Evolutionary conservation across 2,888 invertebrate species (phyloP).

Genomic region (Melipona bicolor): DNA sequence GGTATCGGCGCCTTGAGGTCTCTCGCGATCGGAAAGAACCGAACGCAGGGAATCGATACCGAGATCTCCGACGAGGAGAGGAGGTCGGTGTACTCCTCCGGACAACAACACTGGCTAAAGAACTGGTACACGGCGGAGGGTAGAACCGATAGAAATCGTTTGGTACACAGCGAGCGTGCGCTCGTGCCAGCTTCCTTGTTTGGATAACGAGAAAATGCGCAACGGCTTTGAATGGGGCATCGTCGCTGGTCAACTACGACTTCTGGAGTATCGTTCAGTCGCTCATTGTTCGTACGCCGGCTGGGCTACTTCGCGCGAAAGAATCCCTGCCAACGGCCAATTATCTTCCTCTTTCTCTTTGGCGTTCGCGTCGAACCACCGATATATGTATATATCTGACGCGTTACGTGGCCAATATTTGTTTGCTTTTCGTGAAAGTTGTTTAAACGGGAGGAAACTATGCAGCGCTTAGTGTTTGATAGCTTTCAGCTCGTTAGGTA

Average conservation of each 20-base stretch:
- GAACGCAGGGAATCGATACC: slow-evolving; percentile 49
- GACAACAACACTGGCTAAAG: slow-evolving; percentile 32
- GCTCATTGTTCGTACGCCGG: slow-evolving; percentile 25
- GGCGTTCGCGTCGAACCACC: not conserved
- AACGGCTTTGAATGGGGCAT: slow-evolving; percentile 43
- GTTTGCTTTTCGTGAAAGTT: slow-evolving; percentile 18
- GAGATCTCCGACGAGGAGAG: slow-evolving; percentile 43
- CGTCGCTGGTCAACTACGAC: slow-evolving; percentile 1
- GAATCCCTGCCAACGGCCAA: slow-evolving; percentile 18
- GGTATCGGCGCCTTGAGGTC: slow-evolving; percentile 51
- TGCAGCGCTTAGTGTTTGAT: not conserved
- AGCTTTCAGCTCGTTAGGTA: not conserved
- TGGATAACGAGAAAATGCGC: slow-evolving; percentile 55
- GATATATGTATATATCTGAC: not conserved
- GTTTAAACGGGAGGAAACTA: not conserved
- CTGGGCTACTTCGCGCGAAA: slow-evolving; percentile 19
- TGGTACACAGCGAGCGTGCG: slow-evolving; percentile 40
- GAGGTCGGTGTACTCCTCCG: slow-evolving; percentile 59
- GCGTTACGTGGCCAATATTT: slow-evolving; percentile 11
- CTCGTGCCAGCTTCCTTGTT: slow-evolving; percentile 56
- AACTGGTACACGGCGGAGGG: slow-evolving; percentile 24
- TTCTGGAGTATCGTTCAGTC: slow-evolving; percentile 36
- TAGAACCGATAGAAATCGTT: slow-evolving; percentile 58
- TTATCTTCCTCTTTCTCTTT: not conserved
- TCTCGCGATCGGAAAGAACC: slow-evolving; percentile 50